Conservation (phyloP, 2,797 vertebrate species). For the Cichlasoma orientale region DNA sequence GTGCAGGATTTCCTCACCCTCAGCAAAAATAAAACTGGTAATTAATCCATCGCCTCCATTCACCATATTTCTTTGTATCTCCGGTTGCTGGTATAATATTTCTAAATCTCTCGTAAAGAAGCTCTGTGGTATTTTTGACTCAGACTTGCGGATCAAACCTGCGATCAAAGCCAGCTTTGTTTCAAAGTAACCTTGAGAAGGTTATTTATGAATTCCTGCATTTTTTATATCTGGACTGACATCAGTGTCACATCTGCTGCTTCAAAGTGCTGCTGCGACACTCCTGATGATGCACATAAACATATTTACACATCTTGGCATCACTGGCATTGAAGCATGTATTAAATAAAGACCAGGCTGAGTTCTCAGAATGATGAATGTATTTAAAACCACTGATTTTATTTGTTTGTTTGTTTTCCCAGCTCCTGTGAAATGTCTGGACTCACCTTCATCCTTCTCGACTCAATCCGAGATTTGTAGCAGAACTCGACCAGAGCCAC, state of each 20-base stretch:
- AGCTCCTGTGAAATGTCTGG: neutral
- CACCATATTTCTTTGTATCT: neutral
- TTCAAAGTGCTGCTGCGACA: neutral
- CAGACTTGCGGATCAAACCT: neutral
- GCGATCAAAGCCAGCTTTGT: neutral
- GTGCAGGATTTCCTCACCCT: neutral
- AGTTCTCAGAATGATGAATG: too few relatives aligned
- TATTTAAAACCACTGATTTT: neutral
- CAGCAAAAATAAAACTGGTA: too few relatives aligned
- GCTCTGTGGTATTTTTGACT: neutral
- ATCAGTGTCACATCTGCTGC: neutral
- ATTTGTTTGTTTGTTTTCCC: neutral
- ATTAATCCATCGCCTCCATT: neutral
- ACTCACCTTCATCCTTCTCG: conserved; percentile 96
- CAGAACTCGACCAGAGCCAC: conserved; percentile 99
- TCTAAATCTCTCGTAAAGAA: neutral
- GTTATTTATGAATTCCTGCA: neutral
- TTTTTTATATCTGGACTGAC: neutral
- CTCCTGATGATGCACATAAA: neutral
- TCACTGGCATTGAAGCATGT: neutral
- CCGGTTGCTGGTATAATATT: neutral
- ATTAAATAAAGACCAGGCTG: neutral
- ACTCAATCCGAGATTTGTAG: conserved; percentile 98
- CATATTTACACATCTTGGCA: too few relatives aligned
- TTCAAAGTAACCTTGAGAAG: neutral